Evolutionary conservation across 2,888 invertebrate species (phyloP), one percentile per base, ranked within the genome.

Genomic region (Volucella zonaria): DNA sequence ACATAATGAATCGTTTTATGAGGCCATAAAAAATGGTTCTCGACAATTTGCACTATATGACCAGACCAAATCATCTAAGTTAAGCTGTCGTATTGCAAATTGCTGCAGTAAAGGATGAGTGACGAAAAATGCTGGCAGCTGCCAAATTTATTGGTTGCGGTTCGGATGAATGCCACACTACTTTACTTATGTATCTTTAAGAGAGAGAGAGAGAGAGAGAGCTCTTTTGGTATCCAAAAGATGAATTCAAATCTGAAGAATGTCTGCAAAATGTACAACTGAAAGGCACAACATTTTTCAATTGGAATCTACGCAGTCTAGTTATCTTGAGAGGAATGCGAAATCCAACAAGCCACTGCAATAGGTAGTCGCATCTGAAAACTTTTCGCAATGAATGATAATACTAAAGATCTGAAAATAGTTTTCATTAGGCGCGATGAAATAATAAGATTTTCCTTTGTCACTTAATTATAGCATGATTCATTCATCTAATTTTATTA

Each of bases 51-150:
- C 56, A 45, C 58, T 18, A 64, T 14, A 56, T 49, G 58, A 40
- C 59, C 59, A 40, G 56, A 12, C 12, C 54, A 73, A 78, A 77
- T 73, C 61, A 67, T 61, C 49, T n/a, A 56, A 49, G 59, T 47
- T 45, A 52, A 40, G 54, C 23, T 42, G 76, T 73, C 61, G 6
- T 31, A 61, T 47, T 77, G 77, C 67, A 61, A 71, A 67, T 79
- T 74, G 74, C 45, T 73, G 51, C 67, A 56, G 61, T 67, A 49
- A 62, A 78, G 77, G 82, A 82, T 82, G 82, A 82, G 82, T 82
- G 82, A 82, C 78, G 82, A 78, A 78, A 73, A 82, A 82, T 73
- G 78, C 40, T 68, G 78, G 54, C 82, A 82, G 78, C 82, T 82
- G 82, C 82, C 71, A 78, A 82, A 82, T 78, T 78, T 77, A 73